Evolutionary conservation across 2,113 vertebrate genomes (phyloP).

Genomic region (Tauraco erythrolophus): DNA sequence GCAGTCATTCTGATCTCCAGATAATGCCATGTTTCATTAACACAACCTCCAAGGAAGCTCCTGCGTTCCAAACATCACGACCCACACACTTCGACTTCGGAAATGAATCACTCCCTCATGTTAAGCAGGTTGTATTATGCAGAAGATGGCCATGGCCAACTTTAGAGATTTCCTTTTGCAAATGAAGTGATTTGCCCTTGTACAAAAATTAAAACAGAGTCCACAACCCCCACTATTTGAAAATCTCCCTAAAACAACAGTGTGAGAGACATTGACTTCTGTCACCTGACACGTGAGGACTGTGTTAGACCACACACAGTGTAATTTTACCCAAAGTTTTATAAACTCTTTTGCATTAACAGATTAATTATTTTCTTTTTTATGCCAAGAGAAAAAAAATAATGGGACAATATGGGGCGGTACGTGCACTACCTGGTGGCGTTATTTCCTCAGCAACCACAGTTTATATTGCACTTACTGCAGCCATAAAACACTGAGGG

Average conservation of each 20-base stretch:
- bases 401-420: too few relatives aligned
- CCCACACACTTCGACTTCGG: background rate
- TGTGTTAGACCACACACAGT: accelerated
- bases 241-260: background rate
- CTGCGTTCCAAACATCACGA: accelerated
- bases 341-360: background rate
- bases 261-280: background rate
- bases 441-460: background rate
- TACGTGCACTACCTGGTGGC: background rate
- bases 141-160: background rate
- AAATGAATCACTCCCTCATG: accelerated
- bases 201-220: background rate
- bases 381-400: background rate
- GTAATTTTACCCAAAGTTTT: background rate
- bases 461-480: background rate
- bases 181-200: background rate
- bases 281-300: background rate
- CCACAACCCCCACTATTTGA: background rate
- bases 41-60: accelerated
- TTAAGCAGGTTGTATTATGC: accelerated
- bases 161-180: background rate
- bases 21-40: accelerated
- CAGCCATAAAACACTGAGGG: background rate
- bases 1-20: background rate
- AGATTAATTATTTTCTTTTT: background rate